Percentiles rank a stretch among this genome's conserved stretches.
Evolutionary conservation across 2,888 invertebrate genomes (phyloP).

Genomic region (Gymnoscelis rufifasciata): DNA sequence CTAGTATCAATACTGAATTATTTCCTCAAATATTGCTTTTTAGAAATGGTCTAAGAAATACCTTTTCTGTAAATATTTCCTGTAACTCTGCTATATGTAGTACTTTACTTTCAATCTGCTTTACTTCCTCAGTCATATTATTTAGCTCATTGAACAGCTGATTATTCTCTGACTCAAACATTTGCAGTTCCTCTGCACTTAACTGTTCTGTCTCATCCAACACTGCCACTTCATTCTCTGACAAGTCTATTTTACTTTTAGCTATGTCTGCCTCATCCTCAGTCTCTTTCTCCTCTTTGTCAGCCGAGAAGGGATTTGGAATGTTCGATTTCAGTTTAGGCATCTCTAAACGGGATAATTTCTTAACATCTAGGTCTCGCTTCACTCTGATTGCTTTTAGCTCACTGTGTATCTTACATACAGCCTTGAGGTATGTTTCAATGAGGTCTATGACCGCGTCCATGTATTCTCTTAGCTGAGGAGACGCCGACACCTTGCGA

Average conservation of each 20-base stretch:
- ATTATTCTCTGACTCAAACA: slow-evolving; percentile 95
- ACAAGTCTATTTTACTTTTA: slow-evolving; percentile 55
- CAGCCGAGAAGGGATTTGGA: slow-evolving; percentile 52
- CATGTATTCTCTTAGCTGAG: slow-evolving; percentile 88
- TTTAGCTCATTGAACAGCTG: slow-evolving; percentile 92
- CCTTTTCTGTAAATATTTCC: slow-evolving; percentile 97
- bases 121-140: slow-evolving; percentile 93
- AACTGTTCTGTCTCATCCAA: slow-evolving; percentile 83
- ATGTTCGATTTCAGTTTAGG: slow-evolving; percentile 49
- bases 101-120: slow-evolving; percentile 93
- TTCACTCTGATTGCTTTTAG: slow-evolving; percentile 93
- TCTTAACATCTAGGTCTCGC: slow-evolving; percentile 89
- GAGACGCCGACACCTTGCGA: slow-evolving; percentile 63
- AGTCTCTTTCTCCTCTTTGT: slow-evolving; percentile 44
- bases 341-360: slow-evolving; percentile 84
- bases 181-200: slow-evolving; percentile 92
- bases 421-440: slow-evolving; percentile 88
- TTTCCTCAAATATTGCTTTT: too few relatives aligned
- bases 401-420: slow-evolving; percentile 92
- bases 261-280: slow-evolving; percentile 39
- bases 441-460: slow-evolving; percentile 86
- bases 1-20: too few relatives aligned
- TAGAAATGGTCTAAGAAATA: too few relatives aligned
- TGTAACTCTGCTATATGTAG: slow-evolving; percentile 97
- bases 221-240: slow-evolving; percentile 67